Conservation (phyloP, 2,888 invertebrate genomes). For the Drosophila ezoana region DNA sequence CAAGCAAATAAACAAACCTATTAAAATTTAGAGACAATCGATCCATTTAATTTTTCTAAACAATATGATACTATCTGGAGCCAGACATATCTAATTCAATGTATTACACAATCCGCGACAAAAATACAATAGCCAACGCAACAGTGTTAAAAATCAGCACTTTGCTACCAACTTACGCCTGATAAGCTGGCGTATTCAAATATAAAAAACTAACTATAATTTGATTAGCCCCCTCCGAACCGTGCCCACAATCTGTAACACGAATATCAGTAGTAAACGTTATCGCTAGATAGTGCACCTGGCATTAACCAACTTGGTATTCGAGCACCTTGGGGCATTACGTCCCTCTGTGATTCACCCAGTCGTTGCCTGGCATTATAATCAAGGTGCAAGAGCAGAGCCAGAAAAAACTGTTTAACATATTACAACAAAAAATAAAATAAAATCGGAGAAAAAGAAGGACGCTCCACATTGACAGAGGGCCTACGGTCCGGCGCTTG, state of each 20-base stretch:
- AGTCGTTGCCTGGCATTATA: slow-evolving; percentile 18
- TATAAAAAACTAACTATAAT: slow-evolving; percentile 3
- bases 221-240: neutral
- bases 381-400: slow-evolving; percentile 30
- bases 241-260: slow-evolving; percentile 11
- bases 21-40: no score
- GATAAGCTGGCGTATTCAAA: slow-evolving; percentile 11
- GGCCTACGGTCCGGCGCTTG: slow-evolving; percentile 27
- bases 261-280: slow-evolving; percentile 18
- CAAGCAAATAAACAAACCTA: no score
- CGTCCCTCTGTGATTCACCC: slow-evolving; percentile 22
- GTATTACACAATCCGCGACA: neutral
- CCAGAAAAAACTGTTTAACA: slow-evolving; percentile 13
- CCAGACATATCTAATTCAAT: neutral
- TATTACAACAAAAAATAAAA: slow-evolving; percentile 2
- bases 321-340: neutral
- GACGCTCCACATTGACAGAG: slow-evolving; percentile 14
- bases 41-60: no score
- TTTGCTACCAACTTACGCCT: slow-evolving; percentile 13
- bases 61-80: neutral
- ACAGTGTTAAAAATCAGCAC: neutral
- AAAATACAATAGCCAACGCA: neutral
- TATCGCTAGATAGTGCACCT: slow-evolving; percentile 26
- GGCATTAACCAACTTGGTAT: neutral
- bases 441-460: neutral